Evolutionary conservation across 2,113 vertebrate genomes (phyloP).

Genomic region (Aix galericulata): DNA sequence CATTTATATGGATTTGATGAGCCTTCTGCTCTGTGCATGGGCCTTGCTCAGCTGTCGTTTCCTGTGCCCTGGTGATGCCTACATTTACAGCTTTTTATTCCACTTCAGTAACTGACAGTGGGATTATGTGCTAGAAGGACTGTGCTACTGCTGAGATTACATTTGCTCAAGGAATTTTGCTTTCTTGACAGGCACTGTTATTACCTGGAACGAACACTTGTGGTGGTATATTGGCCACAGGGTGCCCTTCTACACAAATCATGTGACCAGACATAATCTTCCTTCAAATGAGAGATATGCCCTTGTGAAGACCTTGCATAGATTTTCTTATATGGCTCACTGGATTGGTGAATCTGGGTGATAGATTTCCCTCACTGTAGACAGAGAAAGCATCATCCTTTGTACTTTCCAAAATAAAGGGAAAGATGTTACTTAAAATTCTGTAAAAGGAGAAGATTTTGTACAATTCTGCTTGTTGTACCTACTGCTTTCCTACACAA

Average conservation of each 20-base stretch:
- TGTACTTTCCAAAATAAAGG: background rate
- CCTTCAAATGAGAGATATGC: background rate
- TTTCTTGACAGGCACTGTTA: conserved; percentile 4
- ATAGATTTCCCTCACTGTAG: background rate
- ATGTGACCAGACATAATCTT: background rate
- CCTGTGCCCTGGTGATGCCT: background rate
- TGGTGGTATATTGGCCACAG: background rate
- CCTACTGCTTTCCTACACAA: background rate
- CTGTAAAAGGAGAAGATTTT: background rate
- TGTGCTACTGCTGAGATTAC: background rate
- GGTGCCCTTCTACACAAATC: background rate
- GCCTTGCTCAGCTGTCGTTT: background rate
- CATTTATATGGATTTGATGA: background rate
- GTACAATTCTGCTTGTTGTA: background rate
- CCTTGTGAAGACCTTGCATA: background rate
- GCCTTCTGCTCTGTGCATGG: background rate
- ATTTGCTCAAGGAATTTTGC: conserved; percentile 6
- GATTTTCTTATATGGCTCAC: background rate
- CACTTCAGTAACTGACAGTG: background rate
- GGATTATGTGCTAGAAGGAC: background rate
- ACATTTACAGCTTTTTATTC: background rate
- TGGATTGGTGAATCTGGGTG: background rate
- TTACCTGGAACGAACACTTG: background rate
- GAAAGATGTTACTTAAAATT: background rate
- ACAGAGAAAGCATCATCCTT: background rate